Evolutionary conservation across 2,797 vertebrate species (phyloP), one percentile per base, ranked within the genome.

Genomic region (Chrosomus eos): DNA sequence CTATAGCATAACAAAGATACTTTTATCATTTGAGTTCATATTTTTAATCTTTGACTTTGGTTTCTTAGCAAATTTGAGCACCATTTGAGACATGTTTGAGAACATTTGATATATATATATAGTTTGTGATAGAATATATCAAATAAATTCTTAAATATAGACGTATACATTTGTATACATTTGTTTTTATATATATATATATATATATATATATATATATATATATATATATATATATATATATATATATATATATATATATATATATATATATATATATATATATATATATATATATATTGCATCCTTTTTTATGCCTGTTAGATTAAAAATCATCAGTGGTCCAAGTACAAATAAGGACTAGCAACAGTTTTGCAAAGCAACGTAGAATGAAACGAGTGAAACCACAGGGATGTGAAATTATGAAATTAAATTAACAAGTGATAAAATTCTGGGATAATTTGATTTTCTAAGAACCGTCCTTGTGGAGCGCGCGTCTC

Each of bases 371-470:
- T 23, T 45, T 58, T 60, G 5, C 1, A 33, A 58, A 86, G 68
- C 83, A 90, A 91, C 91, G 90, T 90, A 74, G 83, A 76, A 75
- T 89, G 86, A 90, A 91, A 86, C 18, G 33, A 70, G 67, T 87
- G 75, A 88, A 93, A 93, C 92, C 83, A 88, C 86, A 81, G 89
- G 85, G 83, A 89, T 92, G 90, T 88, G 92, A 88, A 68, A 90
- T 91, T 64, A 77, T 90, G 86, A 85, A 91, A 92, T 89, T 86
- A 83, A 85, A 86, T 87, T 90, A 86, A 86, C 87, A 89, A 88
- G 71, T 91, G 88, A 92, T 92, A 88, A 86, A 80, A 33, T 51
- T 81, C 80, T 86, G 6, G 36, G 88, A 90, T 89, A 88, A 89
- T 91, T 91, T 91, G 91, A 93, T 93, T 90, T 89, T 83, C 64